Percentiles rank a stretch among this genome's conserved stretches.
Evolutionary conservation across 2,113 vertebrate genomes (phyloP).

Genomic region (Talpa occidentalis): DNA sequence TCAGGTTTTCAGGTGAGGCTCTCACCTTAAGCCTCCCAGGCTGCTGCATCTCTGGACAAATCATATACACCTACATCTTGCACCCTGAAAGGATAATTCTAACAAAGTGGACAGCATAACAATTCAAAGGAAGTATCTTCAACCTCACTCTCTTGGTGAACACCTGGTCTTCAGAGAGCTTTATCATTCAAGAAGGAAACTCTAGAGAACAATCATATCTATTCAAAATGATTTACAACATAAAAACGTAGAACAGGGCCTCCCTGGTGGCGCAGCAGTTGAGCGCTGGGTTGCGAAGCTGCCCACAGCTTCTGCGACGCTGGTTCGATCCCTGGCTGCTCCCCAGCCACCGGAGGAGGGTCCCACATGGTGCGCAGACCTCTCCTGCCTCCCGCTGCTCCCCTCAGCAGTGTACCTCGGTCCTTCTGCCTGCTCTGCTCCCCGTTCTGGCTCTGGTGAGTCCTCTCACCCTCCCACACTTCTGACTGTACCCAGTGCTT

Average conservation of each 20-base stretch:
- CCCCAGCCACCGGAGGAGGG: too few species aligned
- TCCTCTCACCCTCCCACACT: too few species aligned
- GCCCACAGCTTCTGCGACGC: too few species aligned
- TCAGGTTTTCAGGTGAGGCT: background rate
- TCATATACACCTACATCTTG: background rate
- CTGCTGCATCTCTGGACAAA: background rate
- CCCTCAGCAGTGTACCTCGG: too few species aligned
- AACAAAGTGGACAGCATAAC: background rate
- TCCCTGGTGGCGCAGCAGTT: too few species aligned
- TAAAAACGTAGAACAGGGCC: background rate
- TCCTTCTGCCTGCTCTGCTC: too few species aligned
- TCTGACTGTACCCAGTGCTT: too few species aligned
- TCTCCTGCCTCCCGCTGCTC: too few species aligned
- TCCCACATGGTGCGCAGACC: too few species aligned
- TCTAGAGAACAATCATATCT: background rate
- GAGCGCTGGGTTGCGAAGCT: too few species aligned
- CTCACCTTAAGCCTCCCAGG: background rate
- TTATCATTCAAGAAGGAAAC: conserved; percentile 32
- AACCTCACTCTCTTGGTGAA: background rate
- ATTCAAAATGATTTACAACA: background rate
- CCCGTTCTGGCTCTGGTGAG: too few species aligned
- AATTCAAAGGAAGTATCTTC: background rate
- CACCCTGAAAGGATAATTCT: background rate
- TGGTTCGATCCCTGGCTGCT: too few species aligned
- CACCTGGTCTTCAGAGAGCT: conserved; percentile 12